Conservation (phyloP, 2,113 vertebrate species). For the Fregetta grallaria region DNA sequence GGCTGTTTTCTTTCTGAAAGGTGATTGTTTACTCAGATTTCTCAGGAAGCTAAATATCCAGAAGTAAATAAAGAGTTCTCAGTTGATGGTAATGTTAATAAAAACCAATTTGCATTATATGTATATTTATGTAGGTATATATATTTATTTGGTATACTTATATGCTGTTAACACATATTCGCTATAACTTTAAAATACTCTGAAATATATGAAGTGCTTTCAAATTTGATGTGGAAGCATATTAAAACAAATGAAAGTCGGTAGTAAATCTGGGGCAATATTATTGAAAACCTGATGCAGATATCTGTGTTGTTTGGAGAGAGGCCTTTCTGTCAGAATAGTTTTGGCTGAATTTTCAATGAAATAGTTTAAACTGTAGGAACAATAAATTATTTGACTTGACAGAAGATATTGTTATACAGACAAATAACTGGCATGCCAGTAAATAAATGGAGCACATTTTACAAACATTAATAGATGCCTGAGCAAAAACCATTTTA, state of each 20-base stretch:
- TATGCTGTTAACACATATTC: background rate
- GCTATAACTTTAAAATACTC: background rate
- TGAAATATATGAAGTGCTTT: slow-evolving; percentile 7
- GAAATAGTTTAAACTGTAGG: slow-evolving; percentile 31
- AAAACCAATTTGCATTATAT: background rate
- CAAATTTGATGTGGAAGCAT: slow-evolving; percentile 19
- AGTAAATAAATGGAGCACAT: slow-evolving; percentile 67
- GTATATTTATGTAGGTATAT: background rate
- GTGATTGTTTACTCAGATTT: background rate
- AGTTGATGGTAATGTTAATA: background rate
- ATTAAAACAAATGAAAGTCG: slow-evolving; percentile 48
- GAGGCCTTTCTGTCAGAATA: background rate
- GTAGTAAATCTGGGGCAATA: slow-evolving; percentile 15
- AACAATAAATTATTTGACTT: slow-evolving; percentile 71
- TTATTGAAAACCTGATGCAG: slow-evolving; percentile 21
- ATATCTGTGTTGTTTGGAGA: background rate
- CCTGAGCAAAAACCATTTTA: slow-evolving; percentile 51
- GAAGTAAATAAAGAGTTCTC: background rate
- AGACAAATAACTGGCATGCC: slow-evolving; percentile 75
- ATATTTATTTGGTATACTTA: background rate
- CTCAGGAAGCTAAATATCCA: background rate
- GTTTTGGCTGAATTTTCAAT: slow-evolving; percentile 46
- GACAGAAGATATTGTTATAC: slow-evolving; percentile 78
- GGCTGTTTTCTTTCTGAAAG: background rate
- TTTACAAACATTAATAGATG: slow-evolving; percentile 59